A percentile compares a stretch with the other conserved stretches of the same genome.
Evolutionary conservation across 2,797 vertebrate genomes (phyloP).

Genomic region (Paedocypris micromegethes): DNA sequence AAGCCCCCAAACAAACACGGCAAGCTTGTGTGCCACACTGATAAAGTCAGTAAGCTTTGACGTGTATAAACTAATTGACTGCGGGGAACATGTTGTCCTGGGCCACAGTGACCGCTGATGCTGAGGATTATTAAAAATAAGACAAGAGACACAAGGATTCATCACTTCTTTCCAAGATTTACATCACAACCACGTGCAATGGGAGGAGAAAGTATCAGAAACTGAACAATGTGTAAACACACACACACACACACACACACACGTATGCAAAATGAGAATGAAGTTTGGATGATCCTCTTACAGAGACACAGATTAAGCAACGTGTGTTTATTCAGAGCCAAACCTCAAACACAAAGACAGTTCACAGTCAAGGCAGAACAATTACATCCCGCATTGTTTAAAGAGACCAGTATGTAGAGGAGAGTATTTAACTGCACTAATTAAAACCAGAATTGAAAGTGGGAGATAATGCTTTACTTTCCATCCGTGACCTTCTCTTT

Average conservation of each 20-base stretch:
- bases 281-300: too few relatives aligned
- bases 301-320: too few relatives aligned
- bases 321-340: slow-evolving; percentile 7
- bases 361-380: slow-evolving; percentile 14
- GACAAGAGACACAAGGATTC: too few relatives aligned
- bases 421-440: slow-evolving; percentile 31
- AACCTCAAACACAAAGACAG: slow-evolving; percentile 17
- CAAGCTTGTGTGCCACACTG: background rate
- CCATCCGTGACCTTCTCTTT: slow-evolving; percentile 29
- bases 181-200: too few relatives aligned
- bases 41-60: background rate
- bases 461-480: slow-evolving; percentile 27
- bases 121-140: too few relatives aligned
- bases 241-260: too few relatives aligned
- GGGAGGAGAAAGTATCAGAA: background rate
- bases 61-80: background rate
- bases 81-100: background rate
- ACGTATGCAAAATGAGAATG: background rate
- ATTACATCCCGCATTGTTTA: slow-evolving; percentile 14
- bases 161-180: too few relatives aligned
- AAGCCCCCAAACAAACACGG: background rate
- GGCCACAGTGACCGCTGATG: too few relatives aligned
- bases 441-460: slow-evolving; percentile 24
- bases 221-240: background rate
- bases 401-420: slow-evolving; percentile 1